These are phyloP conservation scores for Corydoras maculifer DNA, from an alignment of 2,113 vertebrate species.

Conservation along the genomic window DNA sequence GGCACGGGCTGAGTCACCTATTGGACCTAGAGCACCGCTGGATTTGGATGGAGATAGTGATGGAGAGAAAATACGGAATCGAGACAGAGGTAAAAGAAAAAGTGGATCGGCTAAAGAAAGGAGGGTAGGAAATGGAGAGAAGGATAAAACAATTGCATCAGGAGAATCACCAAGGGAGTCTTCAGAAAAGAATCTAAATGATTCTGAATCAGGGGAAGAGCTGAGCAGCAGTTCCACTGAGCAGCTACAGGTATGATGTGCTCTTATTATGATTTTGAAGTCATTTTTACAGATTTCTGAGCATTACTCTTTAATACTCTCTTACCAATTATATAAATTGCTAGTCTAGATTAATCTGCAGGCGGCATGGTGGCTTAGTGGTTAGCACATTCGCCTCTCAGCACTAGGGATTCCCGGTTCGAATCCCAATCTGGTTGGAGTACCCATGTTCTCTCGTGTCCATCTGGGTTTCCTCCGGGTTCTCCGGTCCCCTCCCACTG, in stretches of 20 bases:
- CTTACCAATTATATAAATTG: too few relatives aligned
- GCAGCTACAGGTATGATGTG: slow-evolving; percentile 77
- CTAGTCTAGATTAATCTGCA: too few relatives aligned
- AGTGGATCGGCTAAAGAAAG: neutral
- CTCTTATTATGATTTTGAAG: neutral
- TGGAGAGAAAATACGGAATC: neutral
- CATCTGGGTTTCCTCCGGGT: too few relatives aligned
- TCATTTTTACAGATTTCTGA: neutral
- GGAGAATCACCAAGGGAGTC: slow-evolving; percentile 73
- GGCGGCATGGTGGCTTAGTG: too few relatives aligned
- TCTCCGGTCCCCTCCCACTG: too few relatives aligned
- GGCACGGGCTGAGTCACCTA: slow-evolving; percentile 65
- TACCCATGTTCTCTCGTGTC: too few relatives aligned
- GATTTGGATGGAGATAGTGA: slow-evolving; percentile 45
- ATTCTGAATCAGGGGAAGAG: slow-evolving; percentile 93
- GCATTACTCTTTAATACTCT: too few relatives aligned
- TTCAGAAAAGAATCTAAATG: slow-evolving; percentile 73
- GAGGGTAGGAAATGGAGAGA: slow-evolving; percentile 1
- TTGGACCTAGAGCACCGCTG: slow-evolving; percentile 54
- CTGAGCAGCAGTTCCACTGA: slow-evolving; percentile 92
- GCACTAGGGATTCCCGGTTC: too few relatives aligned
- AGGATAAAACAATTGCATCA: slow-evolving; percentile 15
- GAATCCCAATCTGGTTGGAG: too few relatives aligned
- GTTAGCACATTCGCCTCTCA: too few relatives aligned
- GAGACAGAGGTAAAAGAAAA: neutral